A percentile compares a stretch with the other conserved stretches of the same genome.
These are phyloP conservation scores for Aphrocallistes beatrix DNA, from an alignment of 37 sponge, comb jelly and placozoan species.

Conservation along the genomic window DNA sequence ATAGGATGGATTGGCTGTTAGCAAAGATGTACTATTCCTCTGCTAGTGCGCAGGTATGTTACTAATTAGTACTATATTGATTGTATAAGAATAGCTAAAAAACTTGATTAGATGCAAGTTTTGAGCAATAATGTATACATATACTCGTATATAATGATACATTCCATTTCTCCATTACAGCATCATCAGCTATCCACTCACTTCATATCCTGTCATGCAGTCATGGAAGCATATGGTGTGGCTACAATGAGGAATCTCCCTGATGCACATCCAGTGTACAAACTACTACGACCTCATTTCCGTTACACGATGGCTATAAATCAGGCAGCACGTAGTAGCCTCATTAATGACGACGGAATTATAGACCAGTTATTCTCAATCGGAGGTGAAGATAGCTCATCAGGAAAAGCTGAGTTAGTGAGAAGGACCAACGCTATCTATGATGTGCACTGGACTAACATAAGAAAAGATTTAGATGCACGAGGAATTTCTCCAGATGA, in stretches of 20 bases:
- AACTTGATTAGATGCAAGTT: too few species aligned
- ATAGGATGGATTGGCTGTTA: constrained; percentile 47
- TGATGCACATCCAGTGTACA: constrained; percentile 46
- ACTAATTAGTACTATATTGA: neutral
- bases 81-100: too few species aligned
- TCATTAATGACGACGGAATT: constrained; percentile 30
- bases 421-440: constrained; percentile 9
- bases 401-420: neutral
- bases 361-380: constrained; percentile 31
- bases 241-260: constrained; percentile 47
- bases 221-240: constrained; percentile 45
- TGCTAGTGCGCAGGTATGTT: constrained; percentile 41
- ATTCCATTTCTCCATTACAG: constrained; percentile 19
- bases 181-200: constrained; percentile 47
- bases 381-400: constrained; percentile 29
- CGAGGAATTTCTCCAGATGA: constrained; percentile 55
- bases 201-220: constrained; percentile 38
- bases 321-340: constrained; percentile 6
- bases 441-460: constrained; percentile 21
- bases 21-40: constrained; percentile 49
- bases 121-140: neutral
- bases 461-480: constrained; percentile 18
- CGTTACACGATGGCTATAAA: constrained; percentile 51
- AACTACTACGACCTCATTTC: constrained; percentile 44
- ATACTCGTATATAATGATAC: too few species aligned